These are phyloP conservation scores for Oreotrochilus melanogaster DNA, from an alignment of 2,113 vertebrate species.

Conservation along the genomic window DNA sequence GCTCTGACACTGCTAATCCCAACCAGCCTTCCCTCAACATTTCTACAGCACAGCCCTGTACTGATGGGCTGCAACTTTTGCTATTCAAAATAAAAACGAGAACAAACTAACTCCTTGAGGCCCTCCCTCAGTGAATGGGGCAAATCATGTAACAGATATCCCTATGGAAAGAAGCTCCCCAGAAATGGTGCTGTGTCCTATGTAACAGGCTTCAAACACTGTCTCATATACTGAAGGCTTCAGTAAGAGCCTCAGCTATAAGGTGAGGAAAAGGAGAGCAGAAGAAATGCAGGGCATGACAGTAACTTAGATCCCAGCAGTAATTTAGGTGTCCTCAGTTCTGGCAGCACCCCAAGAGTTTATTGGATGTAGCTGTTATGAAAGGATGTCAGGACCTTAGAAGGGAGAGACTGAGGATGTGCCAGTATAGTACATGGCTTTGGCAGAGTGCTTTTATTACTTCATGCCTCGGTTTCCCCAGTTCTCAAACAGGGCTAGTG, in stretches of 20 bases:
- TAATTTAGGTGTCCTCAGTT: not conserved
- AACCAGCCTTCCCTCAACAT: conserved; percentile 12
- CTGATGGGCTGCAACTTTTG: not conserved
- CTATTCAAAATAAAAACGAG: not conserved
- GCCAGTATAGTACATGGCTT: not conserved
- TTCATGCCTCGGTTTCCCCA: not conserved
- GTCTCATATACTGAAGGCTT: not conserved
- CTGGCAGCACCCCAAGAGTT: not conserved
- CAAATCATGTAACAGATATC: not conserved
- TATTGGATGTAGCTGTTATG: not conserved
- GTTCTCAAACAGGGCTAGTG: not conserved
- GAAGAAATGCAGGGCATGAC: not conserved
- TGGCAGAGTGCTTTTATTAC: not conserved
- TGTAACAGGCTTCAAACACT: not conserved
- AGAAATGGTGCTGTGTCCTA: not conserved
- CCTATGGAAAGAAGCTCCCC: not conserved
- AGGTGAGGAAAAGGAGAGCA: not conserved
- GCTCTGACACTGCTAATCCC: conserved; percentile 33
- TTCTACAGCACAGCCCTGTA: not conserved
- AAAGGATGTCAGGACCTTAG: not conserved
- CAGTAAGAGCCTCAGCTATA: not conserved
- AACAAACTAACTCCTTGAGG: not conserved
- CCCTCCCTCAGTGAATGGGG: not conserved
- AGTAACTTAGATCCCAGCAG: not conserved
- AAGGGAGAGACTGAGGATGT: not conserved